Evolutionary conservation across 2,113 vertebrate species (phyloP), one percentile per base, ranked within the genome.

Genomic region (Castor canadensis): DNA sequence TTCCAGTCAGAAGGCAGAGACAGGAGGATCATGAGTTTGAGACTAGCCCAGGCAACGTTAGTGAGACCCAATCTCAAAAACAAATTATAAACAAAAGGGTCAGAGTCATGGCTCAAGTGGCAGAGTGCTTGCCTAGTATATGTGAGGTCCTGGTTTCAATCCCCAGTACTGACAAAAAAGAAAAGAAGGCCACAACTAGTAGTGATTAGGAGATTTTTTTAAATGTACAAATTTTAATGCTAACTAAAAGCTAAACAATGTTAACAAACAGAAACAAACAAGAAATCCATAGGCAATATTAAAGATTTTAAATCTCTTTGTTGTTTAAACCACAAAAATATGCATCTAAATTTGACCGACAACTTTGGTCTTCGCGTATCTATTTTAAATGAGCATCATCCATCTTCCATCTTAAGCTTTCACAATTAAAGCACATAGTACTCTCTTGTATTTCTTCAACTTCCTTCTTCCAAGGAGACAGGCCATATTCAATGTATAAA

Each of bases 141-240:
- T 24, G 24, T 58, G 58, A 60, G 24, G 58, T 10, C 24, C 9
- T 60, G n/a, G n/a, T n/a, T n/a, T n/a, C n/a, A n/a, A n/a, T n/a
- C n/a, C n/a, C n/a, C 22, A 26, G 58, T 60, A 26, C 58, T 60
- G 58, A 60, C 22, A 8, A 26, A 58, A 58, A 6, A 58, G 24
- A 58, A 58, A 60, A 60, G 58, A 60, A 26, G 58, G 58, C 32
- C 45, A 52, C 49, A 58, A 72, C 89, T 20, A 1, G 5, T 72
- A 89, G 72, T 77, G 52, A 88, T n/a, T 72, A 89, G 17, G 43
- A 93, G 3, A 76, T n/a, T n/a, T n/a, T n/a, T 97, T 96, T 96
- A 86, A 90, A 2, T 0, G 0, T 69, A 75, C 32, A 89, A 89
- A 94, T 95, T 22, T 71, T 96, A 93, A 69, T 24, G 4, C 60